These are phyloP conservation scores for Polyergus mexicanus DNA, from an alignment of 1,140 invertebrate genomes.

Conservation along the genomic window DNA sequence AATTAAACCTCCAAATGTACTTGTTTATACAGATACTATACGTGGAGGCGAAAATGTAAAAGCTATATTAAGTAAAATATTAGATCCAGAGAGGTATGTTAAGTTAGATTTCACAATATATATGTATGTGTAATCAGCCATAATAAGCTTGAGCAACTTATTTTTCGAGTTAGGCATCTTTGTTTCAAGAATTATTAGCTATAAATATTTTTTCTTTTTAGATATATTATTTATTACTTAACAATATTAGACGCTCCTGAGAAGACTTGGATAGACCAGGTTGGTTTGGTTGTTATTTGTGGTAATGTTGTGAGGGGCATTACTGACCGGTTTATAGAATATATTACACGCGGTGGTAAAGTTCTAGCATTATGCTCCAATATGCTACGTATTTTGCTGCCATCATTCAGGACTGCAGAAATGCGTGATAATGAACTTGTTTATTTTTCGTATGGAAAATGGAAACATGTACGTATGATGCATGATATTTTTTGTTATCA, in stretches of 20 bases:
- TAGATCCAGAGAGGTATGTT: conserved; percentile 90
- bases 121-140: too few species aligned
- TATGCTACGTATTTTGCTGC: conserved; percentile 91
- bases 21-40: conserved; percentile 93
- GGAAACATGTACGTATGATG: conserved; percentile 94
- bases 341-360: conserved; percentile 91
- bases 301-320: conserved; percentile 90
- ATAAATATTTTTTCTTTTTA: conserved; percentile 80
- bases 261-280: conserved; percentile 91
- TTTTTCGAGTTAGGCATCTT: neutral
- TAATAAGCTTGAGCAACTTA: neutral
- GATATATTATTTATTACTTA: conserved; percentile 93
- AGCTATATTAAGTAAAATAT: conserved; percentile 89
- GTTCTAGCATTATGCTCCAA: conserved; percentile 95
- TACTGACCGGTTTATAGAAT: conserved; percentile 90
- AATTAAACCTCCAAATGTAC: conserved; percentile 92
- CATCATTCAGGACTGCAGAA: conserved; percentile 93
- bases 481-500: conserved; percentile 96
- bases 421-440: conserved; percentile 94
- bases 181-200: neutral
- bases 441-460: conserved; percentile 93
- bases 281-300: conserved; percentile 92
- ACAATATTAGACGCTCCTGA: conserved; percentile 87
- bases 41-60: conserved; percentile 91
- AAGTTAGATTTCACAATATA: neutral